Evolutionary conservation across 2,113 vertebrate genomes (phyloP).

Genomic region (Sardina pilchardus): DNA sequence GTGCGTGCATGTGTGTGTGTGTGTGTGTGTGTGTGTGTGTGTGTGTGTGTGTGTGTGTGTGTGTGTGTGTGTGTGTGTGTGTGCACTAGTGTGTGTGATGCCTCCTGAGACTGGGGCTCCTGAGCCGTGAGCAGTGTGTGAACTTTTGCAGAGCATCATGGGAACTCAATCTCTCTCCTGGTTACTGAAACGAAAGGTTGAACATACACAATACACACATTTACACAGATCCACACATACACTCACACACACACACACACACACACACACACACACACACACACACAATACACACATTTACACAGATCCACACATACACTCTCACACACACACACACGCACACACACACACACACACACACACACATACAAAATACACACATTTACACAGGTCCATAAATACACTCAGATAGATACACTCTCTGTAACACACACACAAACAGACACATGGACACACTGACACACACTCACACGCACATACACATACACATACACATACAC

Average conservation of each 20-base stretch:
- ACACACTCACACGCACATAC: neutral
- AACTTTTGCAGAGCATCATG: constrained; percentile 49
- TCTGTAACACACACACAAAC: too few species aligned
- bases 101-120: neutral
- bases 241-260: neutral
- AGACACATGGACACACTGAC: neutral
- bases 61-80: neutral
- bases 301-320: neutral
- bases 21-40: neutral
- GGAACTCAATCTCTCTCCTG: constrained; percentile 52
- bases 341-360: neutral
- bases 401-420: neutral
- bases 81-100: neutral
- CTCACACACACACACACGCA: neutral
- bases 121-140: constrained; percentile 53
- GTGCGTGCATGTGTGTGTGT: neutral
- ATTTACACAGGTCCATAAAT: neutral
- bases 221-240: neutral
- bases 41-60: too few species aligned
- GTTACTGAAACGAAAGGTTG: constrained; percentile 43
- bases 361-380: neutral
- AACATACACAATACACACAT: neutral
- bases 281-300: neutral
- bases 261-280: neutral
- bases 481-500: constrained; percentile 4